A percentile compares a stretch with the other conserved stretches of the same genome.
Evolutionary conservation across 1,140 invertebrate genomes (phyloP).

Genomic region (Drosophila mayri): DNA sequence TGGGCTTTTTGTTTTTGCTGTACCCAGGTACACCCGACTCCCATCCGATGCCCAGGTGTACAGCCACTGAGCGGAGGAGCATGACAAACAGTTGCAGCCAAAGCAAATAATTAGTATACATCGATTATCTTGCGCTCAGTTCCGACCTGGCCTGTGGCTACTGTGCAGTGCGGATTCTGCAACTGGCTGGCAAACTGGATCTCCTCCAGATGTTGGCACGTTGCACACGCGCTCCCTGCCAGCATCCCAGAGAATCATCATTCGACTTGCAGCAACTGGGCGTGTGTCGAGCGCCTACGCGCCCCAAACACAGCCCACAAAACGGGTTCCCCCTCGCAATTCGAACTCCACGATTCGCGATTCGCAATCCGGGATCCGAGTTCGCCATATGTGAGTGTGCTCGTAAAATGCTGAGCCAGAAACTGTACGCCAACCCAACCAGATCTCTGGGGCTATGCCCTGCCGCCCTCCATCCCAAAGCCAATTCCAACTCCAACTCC

Average conservation of each 20-base stretch:
- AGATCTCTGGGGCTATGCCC: constrained; percentile 7
- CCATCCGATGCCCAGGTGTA: constrained; percentile 28
- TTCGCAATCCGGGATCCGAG: constrained; percentile 22
- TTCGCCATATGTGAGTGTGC: constrained; percentile 70
- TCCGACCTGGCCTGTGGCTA: constrained; percentile 58
- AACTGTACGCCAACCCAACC: constrained; percentile 65
- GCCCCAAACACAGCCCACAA: constrained; percentile 69
- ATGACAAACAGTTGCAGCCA: constrained; percentile 82
- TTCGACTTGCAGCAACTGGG: constrained; percentile 31
- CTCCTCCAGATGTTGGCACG: constrained; percentile 72
- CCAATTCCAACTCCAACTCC: constrained; percentile 8
- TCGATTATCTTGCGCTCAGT: constrained; percentile 77
- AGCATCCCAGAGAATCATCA: constrained; percentile 13
- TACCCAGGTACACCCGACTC: constrained; percentile 31
- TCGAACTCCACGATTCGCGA: constrained; percentile 4
- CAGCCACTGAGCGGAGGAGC: constrained; percentile 60
- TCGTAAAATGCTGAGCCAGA: constrained; percentile 69
- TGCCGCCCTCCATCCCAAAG: neutral
- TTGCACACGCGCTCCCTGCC: constrained; percentile 63
- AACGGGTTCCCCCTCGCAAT: constrained; percentile 68
- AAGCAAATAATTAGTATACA: constrained; percentile 84
- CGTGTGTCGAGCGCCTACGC: constrained; percentile 71
- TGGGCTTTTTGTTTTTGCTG: constrained; percentile 78
- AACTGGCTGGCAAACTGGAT: constrained; percentile 59
- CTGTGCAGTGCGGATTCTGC: constrained; percentile 40